A percentile compares a stretch with the other conserved stretches of the same genome.
phyloP scores from a whole-genome alignment of 1,140 invertebrate genomes.

The Episyrphus balteatus region DNA sequence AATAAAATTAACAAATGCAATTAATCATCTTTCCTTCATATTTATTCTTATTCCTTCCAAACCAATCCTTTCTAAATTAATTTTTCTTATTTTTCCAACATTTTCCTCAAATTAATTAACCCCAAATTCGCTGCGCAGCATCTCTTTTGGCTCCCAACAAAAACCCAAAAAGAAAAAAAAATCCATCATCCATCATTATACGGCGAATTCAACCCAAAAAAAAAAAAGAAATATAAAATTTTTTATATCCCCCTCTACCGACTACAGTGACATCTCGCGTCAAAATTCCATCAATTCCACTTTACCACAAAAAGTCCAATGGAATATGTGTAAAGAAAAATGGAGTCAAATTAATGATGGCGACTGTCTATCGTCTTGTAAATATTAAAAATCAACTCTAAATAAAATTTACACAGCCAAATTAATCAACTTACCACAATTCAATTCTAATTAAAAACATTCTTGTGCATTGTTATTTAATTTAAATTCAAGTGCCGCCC shows the following conservation, averaged over 20 bases:
- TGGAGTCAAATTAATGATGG: conserved; percentile 7
- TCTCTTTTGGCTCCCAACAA: no score
- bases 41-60: no score
- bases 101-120: no score
- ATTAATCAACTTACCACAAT: not conserved
- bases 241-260: not conserved
- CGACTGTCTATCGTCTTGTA: conserved; percentile 5
- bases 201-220: no score
- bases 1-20: no score
- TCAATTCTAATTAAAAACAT: not conserved
- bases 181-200: no score
- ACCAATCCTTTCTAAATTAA: no score
- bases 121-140: no score
- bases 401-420: not conserved
- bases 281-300: not conserved
- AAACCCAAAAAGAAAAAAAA: no score
- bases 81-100: no score
- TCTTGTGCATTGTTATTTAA: not conserved
- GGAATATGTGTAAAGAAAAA: not conserved
- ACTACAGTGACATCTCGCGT: not conserved
- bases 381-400: conserved; percentile 5
- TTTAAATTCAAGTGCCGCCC: not conserved
- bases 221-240: no score
- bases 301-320: not conserved
- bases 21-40: no score